Evolutionary conservation across 2,888 invertebrate species (phyloP).

Genomic region (Spisula subtruncata): DNA sequence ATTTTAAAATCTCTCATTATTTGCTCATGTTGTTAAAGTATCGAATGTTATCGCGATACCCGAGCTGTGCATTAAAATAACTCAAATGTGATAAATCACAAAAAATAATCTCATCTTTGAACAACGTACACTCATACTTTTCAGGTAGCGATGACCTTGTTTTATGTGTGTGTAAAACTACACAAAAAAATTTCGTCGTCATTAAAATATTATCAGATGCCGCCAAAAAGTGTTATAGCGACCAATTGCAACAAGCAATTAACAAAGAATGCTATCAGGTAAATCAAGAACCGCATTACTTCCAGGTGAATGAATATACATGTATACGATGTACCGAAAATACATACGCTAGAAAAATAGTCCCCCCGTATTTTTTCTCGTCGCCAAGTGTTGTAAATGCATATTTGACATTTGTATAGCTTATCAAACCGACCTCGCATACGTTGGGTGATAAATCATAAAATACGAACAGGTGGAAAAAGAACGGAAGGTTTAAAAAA

Average conservation of each 20-base stretch:
- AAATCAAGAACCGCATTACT: slow-evolving; percentile 60
- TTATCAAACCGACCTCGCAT: not conserved
- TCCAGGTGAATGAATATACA: slow-evolving; percentile 44
- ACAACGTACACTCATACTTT: not conserved
- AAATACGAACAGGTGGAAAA: not conserved
- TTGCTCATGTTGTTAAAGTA: not conserved
- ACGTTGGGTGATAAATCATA: not conserved
- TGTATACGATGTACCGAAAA: slow-evolving; percentile 34
- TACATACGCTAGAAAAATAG: slow-evolving; percentile 56
- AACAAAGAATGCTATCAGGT: slow-evolving; percentile 44
- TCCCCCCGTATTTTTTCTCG: not conserved
- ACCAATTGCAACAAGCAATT: slow-evolving; percentile 24
- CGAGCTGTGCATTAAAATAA: not conserved
- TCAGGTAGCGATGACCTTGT: not conserved
- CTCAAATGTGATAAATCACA: not conserved
- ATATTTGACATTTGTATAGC: slow-evolving; percentile 36
- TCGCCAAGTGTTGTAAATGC: slow-evolving; percentile 36
- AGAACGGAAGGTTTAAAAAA: not conserved
- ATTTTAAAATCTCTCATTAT: too few species aligned
- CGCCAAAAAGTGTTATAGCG: slow-evolving; percentile 29
- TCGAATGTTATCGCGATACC: not conserved
- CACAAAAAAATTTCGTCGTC: not conserved
- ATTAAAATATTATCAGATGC: slow-evolving; percentile 39
- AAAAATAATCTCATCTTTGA: not conserved
- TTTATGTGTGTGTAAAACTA: not conserved